Percentiles rank a stretch among this genome's conserved stretches.
These are phyloP conservation scores for Drosophila pseudotalamancana DNA, from an alignment of 2,888 invertebrate genomes.

Conservation along the genomic window DNA sequence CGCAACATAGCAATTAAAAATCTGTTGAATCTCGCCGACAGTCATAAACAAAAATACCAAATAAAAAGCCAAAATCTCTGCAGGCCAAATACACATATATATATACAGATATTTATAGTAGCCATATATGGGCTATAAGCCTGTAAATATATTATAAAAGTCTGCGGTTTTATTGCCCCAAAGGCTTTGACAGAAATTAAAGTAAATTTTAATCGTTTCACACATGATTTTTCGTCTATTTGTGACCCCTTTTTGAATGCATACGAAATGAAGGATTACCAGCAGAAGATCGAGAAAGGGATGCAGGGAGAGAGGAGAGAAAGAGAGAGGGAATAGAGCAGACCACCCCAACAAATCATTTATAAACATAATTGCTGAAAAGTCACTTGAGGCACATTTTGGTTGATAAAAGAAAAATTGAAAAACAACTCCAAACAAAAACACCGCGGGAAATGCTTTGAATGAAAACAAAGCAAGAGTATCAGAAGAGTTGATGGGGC, in stretches of 20 bases:
- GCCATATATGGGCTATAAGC: neutral
- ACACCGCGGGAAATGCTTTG: slow-evolving; percentile 62
- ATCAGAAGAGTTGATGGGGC: slow-evolving; percentile 27
- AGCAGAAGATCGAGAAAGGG: neutral
- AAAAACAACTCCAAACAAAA: slow-evolving; percentile 45
- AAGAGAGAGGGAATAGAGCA: neutral
- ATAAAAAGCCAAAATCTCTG: slow-evolving; percentile 25
- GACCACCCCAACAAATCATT: slow-evolving; percentile 78
- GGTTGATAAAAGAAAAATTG: slow-evolving; percentile 31
- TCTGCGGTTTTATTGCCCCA: slow-evolving; percentile 36
- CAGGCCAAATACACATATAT: neutral
- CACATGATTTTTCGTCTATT: slow-evolving; percentile 66
- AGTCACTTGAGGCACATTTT: slow-evolving; percentile 43
- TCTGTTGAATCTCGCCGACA: slow-evolving; percentile 67
- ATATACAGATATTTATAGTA: neutral
- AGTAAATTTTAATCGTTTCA: slow-evolving; percentile 67
- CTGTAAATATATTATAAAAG: slow-evolving; percentile 20
- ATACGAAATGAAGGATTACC: slow-evolving; percentile 65
- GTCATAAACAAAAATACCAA: slow-evolving; percentile 45
- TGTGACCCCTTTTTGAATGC: slow-evolving; percentile 41
- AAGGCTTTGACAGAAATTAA: slow-evolving; percentile 60
- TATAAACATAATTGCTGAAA: slow-evolving; percentile 69
- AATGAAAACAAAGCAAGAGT: slow-evolving; percentile 43
- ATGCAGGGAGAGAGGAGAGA: neutral
- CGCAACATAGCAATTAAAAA: slow-evolving; percentile 68